phyloP scores from a whole-genome alignment of 2,797 vertebrate genomes.

The Protosalanx chinensis region DNA sequence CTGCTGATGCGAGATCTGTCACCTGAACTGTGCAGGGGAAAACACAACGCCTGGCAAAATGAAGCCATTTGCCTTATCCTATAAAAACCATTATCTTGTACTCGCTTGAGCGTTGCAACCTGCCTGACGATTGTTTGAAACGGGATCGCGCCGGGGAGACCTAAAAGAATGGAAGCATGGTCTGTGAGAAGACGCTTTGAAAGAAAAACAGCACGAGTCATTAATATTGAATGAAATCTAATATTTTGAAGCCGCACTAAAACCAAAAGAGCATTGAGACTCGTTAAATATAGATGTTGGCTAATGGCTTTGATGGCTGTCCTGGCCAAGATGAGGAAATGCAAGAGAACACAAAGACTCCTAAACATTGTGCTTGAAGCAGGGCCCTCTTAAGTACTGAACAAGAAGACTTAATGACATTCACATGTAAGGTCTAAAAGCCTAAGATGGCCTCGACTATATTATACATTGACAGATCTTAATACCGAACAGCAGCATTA shows the following conservation, averaged over 20 bases:
- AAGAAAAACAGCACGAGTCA: conserved; percentile 5
- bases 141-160: conserved; percentile 18
- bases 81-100: not conserved
- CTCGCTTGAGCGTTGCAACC: not conserved
- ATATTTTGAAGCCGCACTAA: conserved; percentile 26
- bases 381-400: not conserved
- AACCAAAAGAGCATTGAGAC: conserved; percentile 18
- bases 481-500: not conserved
- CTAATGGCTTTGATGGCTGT: conserved; percentile 14
- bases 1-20: not conserved
- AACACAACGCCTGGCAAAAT: not conserved
- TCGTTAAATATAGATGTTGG: conserved; percentile 11
- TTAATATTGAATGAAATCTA: conserved; percentile 23
- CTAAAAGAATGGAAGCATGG: conserved; percentile 24
- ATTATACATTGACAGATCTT: not conserved
- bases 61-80: not conserved
- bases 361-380: not conserved
- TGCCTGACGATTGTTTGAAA: not conserved
- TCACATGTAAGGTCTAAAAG: not conserved
- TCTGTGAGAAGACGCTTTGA: conserved; percentile 25
- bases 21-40: not conserved
- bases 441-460: not conserved
- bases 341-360: not conserved
- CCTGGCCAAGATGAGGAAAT: not conserved
- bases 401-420: conserved; percentile 2